Evolutionary conservation across 2,888 invertebrate species (phyloP).

Genomic region (Leistus spinibarbis): DNA sequence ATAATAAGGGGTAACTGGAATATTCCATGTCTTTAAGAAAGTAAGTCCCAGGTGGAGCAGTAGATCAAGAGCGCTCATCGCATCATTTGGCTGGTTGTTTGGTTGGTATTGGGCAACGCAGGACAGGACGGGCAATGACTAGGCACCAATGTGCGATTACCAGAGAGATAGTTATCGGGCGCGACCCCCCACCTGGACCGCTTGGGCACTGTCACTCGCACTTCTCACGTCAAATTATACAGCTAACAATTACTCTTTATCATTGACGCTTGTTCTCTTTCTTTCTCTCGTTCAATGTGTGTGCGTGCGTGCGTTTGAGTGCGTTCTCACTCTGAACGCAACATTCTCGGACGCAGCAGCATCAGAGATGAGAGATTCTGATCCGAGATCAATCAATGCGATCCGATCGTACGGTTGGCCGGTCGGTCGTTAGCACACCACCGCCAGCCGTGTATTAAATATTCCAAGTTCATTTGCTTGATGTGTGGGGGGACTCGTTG

Average conservation of each 20-base stretch:
- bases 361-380: not conserved
- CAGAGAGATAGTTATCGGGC: conserved; percentile 12
- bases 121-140: conserved; percentile 24
- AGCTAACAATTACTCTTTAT: conserved; percentile 37
- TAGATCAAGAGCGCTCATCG: not conserved
- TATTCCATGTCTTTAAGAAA: too few species aligned
- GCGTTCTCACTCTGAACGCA: not conserved
- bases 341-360: not conserved
- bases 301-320: not conserved
- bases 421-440: conserved; percentile 3
- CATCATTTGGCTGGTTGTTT: not conserved
- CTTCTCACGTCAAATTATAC: conserved; percentile 37
- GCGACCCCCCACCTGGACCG: conserved; percentile 34
- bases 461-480: not conserved
- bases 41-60: too few species aligned
- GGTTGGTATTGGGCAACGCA: not conserved
- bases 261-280: conserved; percentile 6
- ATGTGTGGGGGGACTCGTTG: too few species aligned
- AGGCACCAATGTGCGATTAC: conserved; percentile 14
- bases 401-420: not conserved
- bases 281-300: not conserved
- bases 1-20: too few species aligned
- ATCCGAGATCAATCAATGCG: conserved; percentile 10
- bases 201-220: conserved; percentile 34
- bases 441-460: not conserved